Conservation (phyloP, 2,888 invertebrate species). For the Stenodema calcarata region DNA sequence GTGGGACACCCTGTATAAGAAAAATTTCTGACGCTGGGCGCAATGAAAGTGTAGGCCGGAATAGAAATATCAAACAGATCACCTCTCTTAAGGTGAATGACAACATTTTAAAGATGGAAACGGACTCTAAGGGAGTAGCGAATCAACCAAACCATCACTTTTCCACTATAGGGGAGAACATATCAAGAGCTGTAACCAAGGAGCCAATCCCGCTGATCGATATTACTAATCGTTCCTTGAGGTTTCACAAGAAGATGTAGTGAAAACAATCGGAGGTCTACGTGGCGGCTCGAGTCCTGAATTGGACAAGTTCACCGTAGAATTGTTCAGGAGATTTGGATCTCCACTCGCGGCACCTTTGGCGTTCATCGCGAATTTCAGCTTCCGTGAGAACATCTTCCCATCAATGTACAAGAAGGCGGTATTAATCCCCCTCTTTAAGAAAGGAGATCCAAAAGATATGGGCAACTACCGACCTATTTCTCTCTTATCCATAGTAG, state of each 20-base stretch:
- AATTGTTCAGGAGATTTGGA: background rate
- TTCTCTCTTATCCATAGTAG: background rate
- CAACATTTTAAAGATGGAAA: background rate
- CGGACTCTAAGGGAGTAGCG: background rate
- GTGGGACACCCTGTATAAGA: too few species aligned
- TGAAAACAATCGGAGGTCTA: background rate
- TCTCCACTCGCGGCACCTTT: background rate
- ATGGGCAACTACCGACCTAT: slow-evolving; percentile 7
- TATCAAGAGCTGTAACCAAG: background rate
- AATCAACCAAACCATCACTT: background rate
- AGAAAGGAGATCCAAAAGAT: background rate
- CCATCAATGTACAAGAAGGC: background rate
- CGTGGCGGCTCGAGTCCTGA: slow-evolving; percentile 10
- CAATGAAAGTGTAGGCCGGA: background rate
- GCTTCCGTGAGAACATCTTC: background rate
- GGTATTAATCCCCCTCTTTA: background rate
- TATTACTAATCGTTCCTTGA: background rate
- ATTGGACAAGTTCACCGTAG: background rate
- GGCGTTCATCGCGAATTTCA: background rate
- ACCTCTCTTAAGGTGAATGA: background rate
- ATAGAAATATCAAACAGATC: background rate
- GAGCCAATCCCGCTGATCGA: background rate
- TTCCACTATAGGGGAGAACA: background rate
- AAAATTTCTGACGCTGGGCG: too few species aligned
- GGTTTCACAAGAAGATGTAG: background rate